Evolutionary conservation across 2,113 vertebrate species (phyloP), one percentile per base, ranked within the genome.

Genomic region (Sinocyclocheilus grahami): DNA sequence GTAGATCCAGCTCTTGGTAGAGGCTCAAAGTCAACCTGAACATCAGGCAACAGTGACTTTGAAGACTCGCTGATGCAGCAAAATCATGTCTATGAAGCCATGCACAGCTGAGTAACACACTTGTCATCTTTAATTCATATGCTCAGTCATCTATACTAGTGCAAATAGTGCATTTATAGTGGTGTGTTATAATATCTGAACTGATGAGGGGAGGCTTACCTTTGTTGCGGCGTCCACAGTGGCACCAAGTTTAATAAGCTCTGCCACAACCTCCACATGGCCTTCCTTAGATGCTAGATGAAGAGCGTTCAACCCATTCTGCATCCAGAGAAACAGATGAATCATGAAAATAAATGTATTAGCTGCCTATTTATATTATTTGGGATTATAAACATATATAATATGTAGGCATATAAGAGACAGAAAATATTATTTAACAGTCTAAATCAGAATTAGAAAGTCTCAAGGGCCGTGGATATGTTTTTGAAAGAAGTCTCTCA

Each of bases 251-350:
- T 98, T 97, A 85, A 99, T 96, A 89, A 99, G 96, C 91, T 99
- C 97, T 1, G 97, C 96, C 86, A 99, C 98, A 89, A 99, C 97
- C 92, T 99, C 98, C 72, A 98, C 95, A 0, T 99, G 98, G 39
- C 98, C 98, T 95, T 99, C 98, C 94, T 99, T 99, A 51, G 98
- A 98, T 87, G 98, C 97, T 0, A 99, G 96, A 92, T 99, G 98
- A 88, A 99, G 97, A 14, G 98, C 98, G 0, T 99, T 99, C 92
- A 99, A 93, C 60, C 98, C 98, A 88, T 99, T 99, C 98, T 99
- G 93, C 84, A 90, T 22, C 79, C 48, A 92, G 74, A 7, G 85
- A 93, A 24, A 83, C 24, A 74, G 18, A 46, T 0, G 37, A 24
- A 24, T 20, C 24, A 80, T 33, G 2, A 27, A 16, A 77, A 58